Base-by-base conservation (phyloP, 2,888 invertebrate species). In the Gnatocerus cornutus region DNA sequence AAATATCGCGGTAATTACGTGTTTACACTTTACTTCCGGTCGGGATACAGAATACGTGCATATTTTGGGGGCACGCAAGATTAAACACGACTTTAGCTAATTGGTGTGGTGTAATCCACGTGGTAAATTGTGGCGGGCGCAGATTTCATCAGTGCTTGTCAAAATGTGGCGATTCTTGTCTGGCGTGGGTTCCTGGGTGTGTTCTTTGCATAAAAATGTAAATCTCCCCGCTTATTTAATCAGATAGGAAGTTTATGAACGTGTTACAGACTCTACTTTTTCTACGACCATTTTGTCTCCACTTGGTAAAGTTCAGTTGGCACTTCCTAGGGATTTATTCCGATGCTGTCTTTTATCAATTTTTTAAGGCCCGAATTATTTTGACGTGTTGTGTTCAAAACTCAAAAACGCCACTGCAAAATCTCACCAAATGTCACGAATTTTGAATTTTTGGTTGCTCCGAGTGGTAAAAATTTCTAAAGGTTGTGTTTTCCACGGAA, bases 81-180 rank as follows among this genome's bases (percentile, higher is more conserved):
- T 79, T 80, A 79, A 79, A 76, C 76, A 69, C 76, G 78, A 79
- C 79, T 80, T 21, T 80, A 79, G 78, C 77, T 80, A 80, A 80
- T 80, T 80, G 79, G 79, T 78, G 73, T 74, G 73, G 74, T 71
- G 73, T 77, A 78, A 79, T 76, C 78, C 76, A 68, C 71, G 65
- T 69, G 77, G 63, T 76, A 71, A 75, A 76, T 76, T 77, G 74
- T 71, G 69, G 63, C 68, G 50, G 66, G 69, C 61, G 62, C 48
- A 70, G 69, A 73, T 73, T 59, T 52, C 52, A 62, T 39, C 76
- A 74, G 76, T 29, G 71, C 6, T 12, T 30, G 39, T 39, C 72
- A 78, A 78, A 74, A 71, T 73, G 72, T 74, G 21, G 21, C 21
- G 21, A 21, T 21, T 21, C 4, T 21, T 21, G 21, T 21, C 21